phyloP scores from a whole-genome alignment of 2,113 vertebrate genomes.

The Lampris megalopsis region DNA sequence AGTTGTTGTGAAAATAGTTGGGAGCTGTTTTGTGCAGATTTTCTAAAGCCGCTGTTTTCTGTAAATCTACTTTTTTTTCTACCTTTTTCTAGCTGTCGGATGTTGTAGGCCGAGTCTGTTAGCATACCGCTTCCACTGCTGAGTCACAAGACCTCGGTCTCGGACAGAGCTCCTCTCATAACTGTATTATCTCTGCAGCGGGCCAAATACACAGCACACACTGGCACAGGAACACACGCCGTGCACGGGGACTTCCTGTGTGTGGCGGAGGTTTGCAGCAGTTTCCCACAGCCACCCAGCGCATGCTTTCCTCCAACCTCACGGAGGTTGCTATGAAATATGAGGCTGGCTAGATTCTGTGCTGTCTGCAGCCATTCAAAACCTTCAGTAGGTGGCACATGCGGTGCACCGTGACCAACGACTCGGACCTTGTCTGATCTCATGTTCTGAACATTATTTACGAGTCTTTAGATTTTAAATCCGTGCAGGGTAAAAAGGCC shows the following conservation, averaged over 20 bases:
- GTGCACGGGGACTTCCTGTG: not conserved
- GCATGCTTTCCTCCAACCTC: slow-evolving; percentile 14
- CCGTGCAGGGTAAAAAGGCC: too few relatives aligned
- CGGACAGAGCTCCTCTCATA: slow-evolving; percentile 42
- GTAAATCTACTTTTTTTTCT: not conserved
- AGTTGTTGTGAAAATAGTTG: not conserved
- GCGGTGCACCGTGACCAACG: too few relatives aligned
- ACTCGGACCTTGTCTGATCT: too few relatives aligned
- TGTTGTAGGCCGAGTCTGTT: slow-evolving; percentile 4
- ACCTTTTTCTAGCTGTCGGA: not conserved
- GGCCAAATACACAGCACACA: too few relatives aligned
- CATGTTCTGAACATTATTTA: too few relatives aligned
- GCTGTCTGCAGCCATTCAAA: too few relatives aligned
- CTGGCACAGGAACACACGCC: slow-evolving; percentile 8
- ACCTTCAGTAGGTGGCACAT: too few relatives aligned
- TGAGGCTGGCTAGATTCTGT: too few relatives aligned
- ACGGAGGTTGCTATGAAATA: too few relatives aligned
- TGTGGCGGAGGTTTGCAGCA: not conserved
- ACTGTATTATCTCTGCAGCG: slow-evolving; percentile 7
- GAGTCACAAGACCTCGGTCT: slow-evolving; percentile 53
- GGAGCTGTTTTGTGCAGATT: not conserved
- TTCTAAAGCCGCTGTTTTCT: too few relatives aligned
- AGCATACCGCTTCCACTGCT: slow-evolving; percentile 20
- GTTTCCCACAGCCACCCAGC: not conserved
- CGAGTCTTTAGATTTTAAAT: too few relatives aligned